These are phyloP conservation scores for Volucella bombylans DNA, from an alignment of 2,888 invertebrate species.

Conservation along the genomic window DNA sequence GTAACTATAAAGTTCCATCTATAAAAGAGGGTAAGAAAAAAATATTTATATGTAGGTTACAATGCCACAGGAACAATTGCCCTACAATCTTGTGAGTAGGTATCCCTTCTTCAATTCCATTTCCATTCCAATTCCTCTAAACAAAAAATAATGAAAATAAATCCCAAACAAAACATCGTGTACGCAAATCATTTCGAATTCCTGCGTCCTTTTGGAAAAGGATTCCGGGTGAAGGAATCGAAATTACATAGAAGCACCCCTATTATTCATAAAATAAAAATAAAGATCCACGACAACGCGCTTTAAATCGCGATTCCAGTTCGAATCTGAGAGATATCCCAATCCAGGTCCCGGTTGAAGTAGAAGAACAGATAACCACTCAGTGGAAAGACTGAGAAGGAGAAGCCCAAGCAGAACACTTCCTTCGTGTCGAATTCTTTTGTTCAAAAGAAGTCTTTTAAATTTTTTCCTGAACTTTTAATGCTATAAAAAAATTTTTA, in stretches of 20 bases:
- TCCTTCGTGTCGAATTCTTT: constrained; percentile 61
- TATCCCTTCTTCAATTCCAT: constrained; percentile 23
- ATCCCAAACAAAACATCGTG: constrained; percentile 9
- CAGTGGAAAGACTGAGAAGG: constrained; percentile 35
- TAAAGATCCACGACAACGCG: constrained; percentile 31
- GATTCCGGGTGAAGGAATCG: constrained; percentile 5
- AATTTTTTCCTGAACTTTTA: constrained; percentile 33
- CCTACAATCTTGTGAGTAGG: neutral
- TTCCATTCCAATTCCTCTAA: constrained; percentile 13
- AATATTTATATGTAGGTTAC: constrained; percentile 31
- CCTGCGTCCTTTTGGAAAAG: constrained; percentile 1
- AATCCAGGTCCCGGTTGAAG: constrained; percentile 1
- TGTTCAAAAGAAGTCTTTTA: constrained; percentile 40
- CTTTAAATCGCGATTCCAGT: constrained; percentile 35
- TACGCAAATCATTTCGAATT: constrained; percentile 51
- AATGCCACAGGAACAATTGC: constrained; percentile 46
- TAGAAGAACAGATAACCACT: constrained; percentile 41
- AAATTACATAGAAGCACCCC: constrained; percentile 39
- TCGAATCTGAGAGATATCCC: constrained; percentile 13
- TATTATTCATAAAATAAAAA: neutral
- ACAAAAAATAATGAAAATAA: constrained; percentile 20
- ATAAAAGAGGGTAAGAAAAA: constrained; percentile 5
- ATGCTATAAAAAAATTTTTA: constrained; percentile 37
- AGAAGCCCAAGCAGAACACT: constrained; percentile 46
- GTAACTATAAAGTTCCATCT: neutral